Evolutionary conservation across 2,888 invertebrate genomes (phyloP), one percentile per base, ranked within the genome.

Genomic region (Pycnomerus fuliginosus): DNA sequence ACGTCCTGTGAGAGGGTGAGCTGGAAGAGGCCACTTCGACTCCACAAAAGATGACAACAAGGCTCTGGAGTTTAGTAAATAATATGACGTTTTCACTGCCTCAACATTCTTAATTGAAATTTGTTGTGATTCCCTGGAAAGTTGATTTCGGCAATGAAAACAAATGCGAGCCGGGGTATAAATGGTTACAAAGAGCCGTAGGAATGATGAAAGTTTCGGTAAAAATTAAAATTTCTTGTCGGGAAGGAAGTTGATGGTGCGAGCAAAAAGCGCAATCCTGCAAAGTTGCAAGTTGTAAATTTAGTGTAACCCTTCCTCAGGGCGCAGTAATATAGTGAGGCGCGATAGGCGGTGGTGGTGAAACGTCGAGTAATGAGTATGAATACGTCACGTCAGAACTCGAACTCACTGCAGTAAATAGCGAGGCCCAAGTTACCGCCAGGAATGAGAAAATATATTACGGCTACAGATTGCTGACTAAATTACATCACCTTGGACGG

Each of bases 301-400:
- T 63, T 55, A 52, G 55, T 42, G 55, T 53, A 64, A 66, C 66
- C 64, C 65, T 62, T 63, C 61, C 62, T 62, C 54, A 53, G 63
- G 62, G 65, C 60, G 55, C 53, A 51, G 59, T 62, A 61, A 61
- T 59, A 62, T 62, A 31, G 42, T 35, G 36, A 33, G 44, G 53
- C 53, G 57, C 60, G 56, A 56, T 59, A 56, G 58, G 59, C 56
- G 61, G 65, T 61, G 61, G 65, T 61, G 67, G 65, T 65, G 68
- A 69, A 68, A 65, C 64, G 64, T 63, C 64, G 65, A 68, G 65
- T 69, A 68, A 69, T 68, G 66, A 69, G 64, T 64, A 65, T 63
- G 68, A 68, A 69, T 69, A 68, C 65, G 65, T 69, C 67, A 69
- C 63, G 67, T 69, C 67, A 61, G 61, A 58, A 60, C 59, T 60